phyloP scores from a whole-genome alignment of 2,797 vertebrate genomes.

The Picus viridis region DNA sequence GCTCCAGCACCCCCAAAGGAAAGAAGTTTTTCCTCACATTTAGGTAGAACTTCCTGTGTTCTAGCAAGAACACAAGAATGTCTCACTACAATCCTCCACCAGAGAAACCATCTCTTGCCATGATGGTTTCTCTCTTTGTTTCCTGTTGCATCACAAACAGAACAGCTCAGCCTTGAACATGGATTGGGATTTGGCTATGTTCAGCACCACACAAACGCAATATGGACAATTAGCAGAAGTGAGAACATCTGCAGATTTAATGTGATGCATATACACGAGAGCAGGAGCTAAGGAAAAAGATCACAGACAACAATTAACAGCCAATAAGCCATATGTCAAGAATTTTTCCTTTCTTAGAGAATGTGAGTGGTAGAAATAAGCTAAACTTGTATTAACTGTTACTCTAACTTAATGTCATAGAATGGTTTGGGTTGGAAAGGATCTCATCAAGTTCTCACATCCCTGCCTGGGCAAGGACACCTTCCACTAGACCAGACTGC shows the following conservation, averaged over 20 bases:
- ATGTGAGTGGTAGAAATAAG: neutral
- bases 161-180: neutral
- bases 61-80: neutral
- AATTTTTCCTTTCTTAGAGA: neutral
- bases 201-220: neutral
- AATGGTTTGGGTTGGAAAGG: too few relatives aligned
- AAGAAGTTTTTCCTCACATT: too few relatives aligned
- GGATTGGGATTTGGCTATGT: neutral
- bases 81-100: neutral
- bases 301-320: neutral
- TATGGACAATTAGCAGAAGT: neutral
- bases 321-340: neutral
- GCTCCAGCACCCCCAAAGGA: too few relatives aligned
- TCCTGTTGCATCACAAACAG: neutral
- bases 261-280: neutral
- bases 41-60: too few relatives aligned
- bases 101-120: neutral
- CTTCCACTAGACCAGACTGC: too few relatives aligned
- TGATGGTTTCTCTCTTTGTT: neutral
- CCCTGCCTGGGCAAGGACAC: too few relatives aligned
- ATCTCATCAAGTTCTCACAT: too few relatives aligned
- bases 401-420: neutral
- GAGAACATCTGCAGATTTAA: neutral
- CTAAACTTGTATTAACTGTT: too few relatives aligned
- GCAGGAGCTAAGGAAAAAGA: neutral